A percentile compares a stretch with the other conserved stretches of the same genome.
These are phyloP conservation scores for Myotis brandtii DNA, from an alignment of 2,113 vertebrate genomes.

Conservation along the genomic window DNA sequence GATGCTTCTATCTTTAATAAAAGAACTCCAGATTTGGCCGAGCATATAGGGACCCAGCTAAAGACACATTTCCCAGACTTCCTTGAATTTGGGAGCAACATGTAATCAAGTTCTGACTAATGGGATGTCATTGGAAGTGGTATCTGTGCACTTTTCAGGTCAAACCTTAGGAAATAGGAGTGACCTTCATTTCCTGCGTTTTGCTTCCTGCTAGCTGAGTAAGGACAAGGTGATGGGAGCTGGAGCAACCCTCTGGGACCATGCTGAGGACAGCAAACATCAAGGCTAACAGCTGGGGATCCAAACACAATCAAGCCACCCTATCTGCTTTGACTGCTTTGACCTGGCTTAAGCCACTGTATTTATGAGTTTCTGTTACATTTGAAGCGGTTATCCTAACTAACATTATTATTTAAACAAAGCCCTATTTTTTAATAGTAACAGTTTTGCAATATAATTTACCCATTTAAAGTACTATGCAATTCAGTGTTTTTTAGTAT, in stretches of 20 bases:
- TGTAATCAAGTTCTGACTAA: background rate
- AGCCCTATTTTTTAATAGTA: background rate
- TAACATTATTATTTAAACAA: background rate
- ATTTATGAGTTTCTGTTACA: background rate
- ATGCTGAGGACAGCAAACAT: background rate
- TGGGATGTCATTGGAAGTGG: background rate
- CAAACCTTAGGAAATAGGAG: background rate
- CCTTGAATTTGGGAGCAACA: background rate
- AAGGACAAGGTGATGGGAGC: background rate
- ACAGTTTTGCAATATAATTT: background rate
- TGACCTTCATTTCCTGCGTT: background rate
- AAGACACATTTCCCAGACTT: conserved; percentile 33
- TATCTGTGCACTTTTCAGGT: background rate
- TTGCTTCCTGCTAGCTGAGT: background rate
- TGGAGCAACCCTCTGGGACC: background rate
- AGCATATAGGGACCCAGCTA: background rate
- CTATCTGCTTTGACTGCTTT: background rate
- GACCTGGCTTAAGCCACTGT: background rate
- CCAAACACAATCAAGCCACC: background rate
- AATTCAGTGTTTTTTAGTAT: background rate
- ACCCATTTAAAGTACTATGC: background rate
- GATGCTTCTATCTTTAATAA: background rate
- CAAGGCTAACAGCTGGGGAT: background rate
- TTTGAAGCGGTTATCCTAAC: background rate
- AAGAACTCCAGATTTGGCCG: background rate